Evolutionary conservation across 2,113 vertebrate species (phyloP).

Genomic region (Stigmatopora argus): DNA sequence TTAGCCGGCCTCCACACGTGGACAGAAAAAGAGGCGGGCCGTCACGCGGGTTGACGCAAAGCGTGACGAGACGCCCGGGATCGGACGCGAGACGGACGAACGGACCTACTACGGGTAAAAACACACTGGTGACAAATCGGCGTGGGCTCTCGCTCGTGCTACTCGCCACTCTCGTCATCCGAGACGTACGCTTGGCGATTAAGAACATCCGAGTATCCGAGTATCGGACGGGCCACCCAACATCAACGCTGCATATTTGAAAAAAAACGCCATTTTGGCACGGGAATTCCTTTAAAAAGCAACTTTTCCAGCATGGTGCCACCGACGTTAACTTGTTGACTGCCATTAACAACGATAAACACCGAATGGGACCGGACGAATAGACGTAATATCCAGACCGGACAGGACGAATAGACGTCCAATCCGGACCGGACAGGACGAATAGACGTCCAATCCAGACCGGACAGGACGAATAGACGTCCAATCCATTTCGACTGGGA

Average conservation of each 20-base stretch:
- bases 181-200: constrained; percentile 43
- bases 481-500: too few relatives aligned
- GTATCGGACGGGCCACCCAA: constrained; percentile 41
- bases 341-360: too few relatives aligned
- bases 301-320: constrained; percentile 38
- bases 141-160: constrained; percentile 43
- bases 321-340: constrained; percentile 20
- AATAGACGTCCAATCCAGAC: too few relatives aligned
- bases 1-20: constrained; percentile 56
- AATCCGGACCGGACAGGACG: too few relatives aligned
- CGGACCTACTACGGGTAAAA: constrained; percentile 29
- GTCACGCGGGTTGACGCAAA: constrained; percentile 50
- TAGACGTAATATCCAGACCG: too few relatives aligned
- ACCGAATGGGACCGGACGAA: too few relatives aligned
- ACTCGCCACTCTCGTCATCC: constrained; percentile 46
- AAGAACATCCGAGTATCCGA: too few relatives aligned
- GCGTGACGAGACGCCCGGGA: constrained; percentile 49
- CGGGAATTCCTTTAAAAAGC: constrained; percentile 28
- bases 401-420: too few relatives aligned
- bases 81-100: constrained; percentile 18
- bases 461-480: too few relatives aligned
- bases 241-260: constrained; percentile 52
- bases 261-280: constrained; percentile 55
- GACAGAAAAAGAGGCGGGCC: constrained; percentile 46
- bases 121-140: constrained; percentile 51